Evolutionary conservation across 2,888 invertebrate genomes (phyloP).

Genomic region (Ctena decussata): DNA sequence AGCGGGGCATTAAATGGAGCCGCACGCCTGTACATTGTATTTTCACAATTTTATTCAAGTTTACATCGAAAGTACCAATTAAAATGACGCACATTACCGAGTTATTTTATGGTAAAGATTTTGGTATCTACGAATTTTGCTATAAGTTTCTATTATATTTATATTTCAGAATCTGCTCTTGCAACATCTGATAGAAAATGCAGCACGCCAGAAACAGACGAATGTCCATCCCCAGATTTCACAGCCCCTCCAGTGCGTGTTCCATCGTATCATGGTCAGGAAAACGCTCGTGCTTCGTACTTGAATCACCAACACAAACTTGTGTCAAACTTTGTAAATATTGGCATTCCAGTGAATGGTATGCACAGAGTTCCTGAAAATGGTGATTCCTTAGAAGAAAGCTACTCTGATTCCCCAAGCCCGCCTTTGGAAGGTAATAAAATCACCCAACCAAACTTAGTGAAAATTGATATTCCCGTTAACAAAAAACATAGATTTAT

Average conservation of each 20-base stretch:
- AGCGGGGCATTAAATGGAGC: no score
- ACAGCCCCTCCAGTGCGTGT: background rate
- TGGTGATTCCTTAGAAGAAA: background rate
- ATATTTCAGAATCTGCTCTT: background rate
- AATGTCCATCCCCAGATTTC: constrained; percentile 56
- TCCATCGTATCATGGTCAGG: background rate
- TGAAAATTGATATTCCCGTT: background rate
- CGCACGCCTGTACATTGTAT: no score
- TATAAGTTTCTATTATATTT: no score
- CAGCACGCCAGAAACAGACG: constrained; percentile 59
- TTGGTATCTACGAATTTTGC: no score
- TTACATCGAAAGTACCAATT: no score
- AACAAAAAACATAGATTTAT: background rate
- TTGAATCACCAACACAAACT: background rate
- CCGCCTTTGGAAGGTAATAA: background rate
- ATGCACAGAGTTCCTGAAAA: background rate
- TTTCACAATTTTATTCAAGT: no score
- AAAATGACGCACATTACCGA: no score
- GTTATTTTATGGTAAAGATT: no score
- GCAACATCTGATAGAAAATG: constrained; percentile 35
- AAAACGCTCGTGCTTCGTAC: background rate
- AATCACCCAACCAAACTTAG: background rate
- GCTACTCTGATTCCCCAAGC: background rate
- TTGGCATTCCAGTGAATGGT: background rate
- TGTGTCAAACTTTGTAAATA: background rate